Percentiles rank a stretch among this genome's conserved stretches.
phyloP scores from a whole-genome alignment of 1,140 invertebrate genomes.

The Cheumatopsyche charites region DNA sequence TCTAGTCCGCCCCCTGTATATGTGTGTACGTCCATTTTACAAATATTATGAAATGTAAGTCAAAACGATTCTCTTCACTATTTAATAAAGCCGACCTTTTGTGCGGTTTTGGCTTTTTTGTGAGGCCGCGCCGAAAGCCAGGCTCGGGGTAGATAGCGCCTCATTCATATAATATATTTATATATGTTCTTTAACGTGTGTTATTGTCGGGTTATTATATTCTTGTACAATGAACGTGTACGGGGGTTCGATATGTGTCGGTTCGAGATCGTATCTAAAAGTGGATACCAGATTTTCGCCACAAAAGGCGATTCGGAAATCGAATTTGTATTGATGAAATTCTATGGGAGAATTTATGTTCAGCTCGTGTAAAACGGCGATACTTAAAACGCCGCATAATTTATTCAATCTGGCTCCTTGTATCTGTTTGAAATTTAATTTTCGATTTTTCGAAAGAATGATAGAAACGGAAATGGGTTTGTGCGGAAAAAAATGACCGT shows the following conservation, averaged over 20 bases:
- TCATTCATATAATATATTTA: neutral
- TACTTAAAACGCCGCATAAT: too few relatives aligned
- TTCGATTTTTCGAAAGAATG: too few relatives aligned
- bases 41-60: constrained; percentile 50
- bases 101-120: constrained; percentile 44
- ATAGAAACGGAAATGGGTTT: too few relatives aligned
- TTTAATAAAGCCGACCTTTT: constrained; percentile 46
- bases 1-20: constrained; percentile 42
- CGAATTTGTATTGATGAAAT: too few relatives aligned
- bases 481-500: too few relatives aligned
- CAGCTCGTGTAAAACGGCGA: too few relatives aligned
- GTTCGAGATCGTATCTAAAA: too few relatives aligned
- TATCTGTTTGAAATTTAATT: too few relatives aligned
- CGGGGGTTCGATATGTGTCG: neutral
- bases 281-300: too few relatives aligned
- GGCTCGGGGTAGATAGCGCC: neutral
- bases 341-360: too few relatives aligned
- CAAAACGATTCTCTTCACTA: constrained; percentile 46
- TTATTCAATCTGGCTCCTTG: too few relatives aligned
- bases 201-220: neutral
- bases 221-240: neutral
- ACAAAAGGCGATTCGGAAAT: too few relatives aligned
- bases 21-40: constrained; percentile 37
- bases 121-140: neutral
- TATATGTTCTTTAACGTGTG: neutral